Conservation (phyloP, 2,113 vertebrate genomes). For the Rhodinocichla rosea region DNA sequence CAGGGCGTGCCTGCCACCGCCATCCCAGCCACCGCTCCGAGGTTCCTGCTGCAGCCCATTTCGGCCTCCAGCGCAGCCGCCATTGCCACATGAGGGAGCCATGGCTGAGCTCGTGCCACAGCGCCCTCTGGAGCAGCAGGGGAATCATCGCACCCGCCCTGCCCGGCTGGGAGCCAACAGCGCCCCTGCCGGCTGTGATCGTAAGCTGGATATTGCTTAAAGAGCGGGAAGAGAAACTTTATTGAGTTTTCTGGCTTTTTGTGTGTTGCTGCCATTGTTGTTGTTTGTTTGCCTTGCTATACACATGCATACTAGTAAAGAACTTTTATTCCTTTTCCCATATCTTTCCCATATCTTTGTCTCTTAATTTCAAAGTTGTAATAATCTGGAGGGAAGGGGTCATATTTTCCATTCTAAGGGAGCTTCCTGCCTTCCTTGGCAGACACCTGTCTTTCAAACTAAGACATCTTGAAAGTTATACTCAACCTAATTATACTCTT, state of each 20-base stretch:
- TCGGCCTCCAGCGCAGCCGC: too few relatives aligned
- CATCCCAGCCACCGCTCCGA: background rate
- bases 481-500: conserved; percentile 12
- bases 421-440: background rate
- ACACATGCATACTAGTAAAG: too few relatives aligned
- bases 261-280: background rate
- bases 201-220: too few relatives aligned
- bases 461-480: conserved; percentile 24
- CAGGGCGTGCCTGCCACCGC: background rate
- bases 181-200: background rate
- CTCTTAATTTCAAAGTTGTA: background rate
- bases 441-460: background rate
- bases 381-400: background rate
- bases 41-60: background rate
- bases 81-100: background rate
- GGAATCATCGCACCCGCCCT: too few relatives aligned
- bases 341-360: background rate
- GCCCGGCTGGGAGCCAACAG: background rate
- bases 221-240: background rate
- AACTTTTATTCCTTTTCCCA: background rate
- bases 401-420: background rate
- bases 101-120: background rate
- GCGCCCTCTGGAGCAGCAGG: background rate
- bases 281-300: background rate
- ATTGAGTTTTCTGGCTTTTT: background rate